Evolutionary conservation across 2,113 vertebrate genomes (phyloP).

Genomic region (Falcunculus frontatus): DNA sequence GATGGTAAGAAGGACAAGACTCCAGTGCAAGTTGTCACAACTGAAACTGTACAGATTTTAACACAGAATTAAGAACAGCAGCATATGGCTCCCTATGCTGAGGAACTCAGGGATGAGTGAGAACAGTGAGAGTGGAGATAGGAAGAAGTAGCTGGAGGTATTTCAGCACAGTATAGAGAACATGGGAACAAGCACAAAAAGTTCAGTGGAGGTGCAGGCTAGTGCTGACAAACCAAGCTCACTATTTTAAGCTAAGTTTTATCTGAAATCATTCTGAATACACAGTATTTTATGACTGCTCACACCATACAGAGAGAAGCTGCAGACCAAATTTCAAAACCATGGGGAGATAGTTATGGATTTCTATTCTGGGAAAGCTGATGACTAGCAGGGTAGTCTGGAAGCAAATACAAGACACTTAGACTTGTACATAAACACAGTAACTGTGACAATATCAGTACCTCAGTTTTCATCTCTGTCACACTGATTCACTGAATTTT

Average conservation of each 20-base stretch:
- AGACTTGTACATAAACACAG: neutral
- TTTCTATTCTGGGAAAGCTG: neutral
- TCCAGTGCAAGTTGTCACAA: neutral
- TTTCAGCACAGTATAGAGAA: neutral
- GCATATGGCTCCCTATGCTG: neutral
- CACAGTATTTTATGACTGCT: neutral
- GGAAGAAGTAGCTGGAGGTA: neutral
- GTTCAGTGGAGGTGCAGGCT: neutral
- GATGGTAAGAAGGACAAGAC: neutral
- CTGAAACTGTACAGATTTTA: neutral
- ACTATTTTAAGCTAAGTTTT: neutral
- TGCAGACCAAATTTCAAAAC: neutral
- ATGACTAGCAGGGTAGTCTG: neutral
- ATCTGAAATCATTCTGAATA: neutral
- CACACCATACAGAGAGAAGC: neutral
- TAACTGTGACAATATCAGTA: neutral
- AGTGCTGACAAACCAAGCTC: neutral
- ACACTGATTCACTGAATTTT: neutral
- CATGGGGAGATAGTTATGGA: neutral
- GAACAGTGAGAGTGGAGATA: neutral
- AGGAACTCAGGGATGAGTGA: neutral
- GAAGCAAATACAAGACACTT: neutral
- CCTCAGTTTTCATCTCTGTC: neutral
- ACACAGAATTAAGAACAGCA: neutral
- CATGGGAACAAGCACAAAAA: neutral